phyloP scores from a whole-genome alignment of 2,888 invertebrate genomes.

The Mylabris sibirica region DNA sequence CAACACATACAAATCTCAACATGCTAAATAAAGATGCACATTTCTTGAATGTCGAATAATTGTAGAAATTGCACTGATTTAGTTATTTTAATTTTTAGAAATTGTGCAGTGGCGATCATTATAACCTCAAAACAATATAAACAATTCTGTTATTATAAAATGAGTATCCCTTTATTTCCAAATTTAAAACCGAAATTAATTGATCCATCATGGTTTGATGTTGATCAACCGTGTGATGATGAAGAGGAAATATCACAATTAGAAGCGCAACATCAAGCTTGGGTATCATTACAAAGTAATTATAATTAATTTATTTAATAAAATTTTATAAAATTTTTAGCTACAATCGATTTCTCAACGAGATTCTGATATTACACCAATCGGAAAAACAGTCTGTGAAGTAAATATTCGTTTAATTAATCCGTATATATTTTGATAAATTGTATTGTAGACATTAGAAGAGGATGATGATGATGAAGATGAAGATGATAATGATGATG shows the following conservation, averaged over 20 bases:
- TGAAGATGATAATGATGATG: conserved; percentile 69
- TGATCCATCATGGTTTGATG: conserved; percentile 78
- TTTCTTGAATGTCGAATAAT: not conserved
- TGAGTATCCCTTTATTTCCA: conserved; percentile 70
- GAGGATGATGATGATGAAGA: conserved; percentile 71
- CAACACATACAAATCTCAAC: not conserved
- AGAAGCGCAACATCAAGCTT: conserved; percentile 74
- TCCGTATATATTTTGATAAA: not conserved
- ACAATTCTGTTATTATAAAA: conserved; percentile 24
- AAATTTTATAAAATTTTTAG: conserved; percentile 52
- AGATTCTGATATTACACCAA: conserved; percentile 68
- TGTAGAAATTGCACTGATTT: not conserved
- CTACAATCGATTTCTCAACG: conserved; percentile 64
- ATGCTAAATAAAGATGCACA: not conserved
- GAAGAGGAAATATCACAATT: conserved; percentile 75
- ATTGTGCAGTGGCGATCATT: not conserved
- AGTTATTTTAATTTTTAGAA: not conserved
- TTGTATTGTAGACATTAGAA: conserved; percentile 54
- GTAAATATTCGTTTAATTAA: conserved; percentile 53
- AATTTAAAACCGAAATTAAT: conserved; percentile 72
- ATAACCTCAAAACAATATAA: not conserved
- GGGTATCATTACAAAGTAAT: conserved; percentile 62
- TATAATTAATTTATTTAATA: conserved; percentile 21
- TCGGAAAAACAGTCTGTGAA: conserved; percentile 71
- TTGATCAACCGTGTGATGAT: conserved; percentile 76